Evolutionary conservation across 2,113 vertebrate species (phyloP).

Genomic region (Prinia subflava): DNA sequence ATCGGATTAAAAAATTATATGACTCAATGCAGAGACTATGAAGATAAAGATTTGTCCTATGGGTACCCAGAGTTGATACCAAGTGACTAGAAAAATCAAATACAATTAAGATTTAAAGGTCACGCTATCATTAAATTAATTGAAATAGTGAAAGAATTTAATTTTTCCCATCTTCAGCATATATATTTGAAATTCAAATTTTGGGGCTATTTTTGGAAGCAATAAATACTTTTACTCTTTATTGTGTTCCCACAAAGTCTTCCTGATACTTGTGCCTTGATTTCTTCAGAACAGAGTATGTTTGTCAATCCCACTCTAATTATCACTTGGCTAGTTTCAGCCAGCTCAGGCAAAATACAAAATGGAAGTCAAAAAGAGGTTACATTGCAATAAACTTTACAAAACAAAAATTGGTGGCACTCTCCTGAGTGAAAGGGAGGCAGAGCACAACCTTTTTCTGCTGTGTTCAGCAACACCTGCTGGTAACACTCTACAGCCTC

Average conservation of each 20-base stretch:
- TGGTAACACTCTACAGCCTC: background rate
- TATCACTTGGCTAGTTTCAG: background rate
- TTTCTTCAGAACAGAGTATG: background rate
- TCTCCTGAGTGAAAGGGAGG: background rate
- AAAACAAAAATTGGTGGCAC: background rate
- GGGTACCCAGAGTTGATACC: background rate
- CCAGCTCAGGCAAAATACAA: background rate
- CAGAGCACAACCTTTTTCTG: background rate
- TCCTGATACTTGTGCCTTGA: background rate
- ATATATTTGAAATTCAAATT: background rate
- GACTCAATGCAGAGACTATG: background rate
- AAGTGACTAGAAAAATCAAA: background rate
- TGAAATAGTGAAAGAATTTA: background rate
- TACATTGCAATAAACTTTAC: background rate
- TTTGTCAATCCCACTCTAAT: background rate
- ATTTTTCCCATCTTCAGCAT: background rate
- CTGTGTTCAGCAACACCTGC: background rate
- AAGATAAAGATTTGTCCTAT: background rate
- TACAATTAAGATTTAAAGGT: background rate
- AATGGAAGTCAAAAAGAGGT: background rate
- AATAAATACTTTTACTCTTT: background rate
- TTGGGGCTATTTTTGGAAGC: background rate
- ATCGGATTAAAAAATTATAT: background rate
- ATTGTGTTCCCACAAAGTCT: background rate
- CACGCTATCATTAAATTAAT: background rate